Conservation (phyloP, 2,888 invertebrate species). For the Polia nebulosa region DNA sequence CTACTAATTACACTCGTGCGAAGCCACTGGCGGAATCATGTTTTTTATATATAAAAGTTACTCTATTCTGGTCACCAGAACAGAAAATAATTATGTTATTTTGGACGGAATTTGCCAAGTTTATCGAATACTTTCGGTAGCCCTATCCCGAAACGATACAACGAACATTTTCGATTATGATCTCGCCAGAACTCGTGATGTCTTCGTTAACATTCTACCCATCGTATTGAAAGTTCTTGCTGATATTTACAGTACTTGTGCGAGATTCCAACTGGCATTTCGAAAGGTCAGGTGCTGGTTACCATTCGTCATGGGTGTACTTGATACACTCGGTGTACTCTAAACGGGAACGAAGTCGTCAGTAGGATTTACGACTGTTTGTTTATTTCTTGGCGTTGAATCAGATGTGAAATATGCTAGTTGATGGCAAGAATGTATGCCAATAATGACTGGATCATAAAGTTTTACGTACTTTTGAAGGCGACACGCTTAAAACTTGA, state of each 20-base stretch:
- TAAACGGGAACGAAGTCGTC: slow-evolving; percentile 52
- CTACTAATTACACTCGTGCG: no score
- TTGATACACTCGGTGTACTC: slow-evolving; percentile 17
- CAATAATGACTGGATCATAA: slow-evolving; percentile 30
- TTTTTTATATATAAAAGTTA: no score
- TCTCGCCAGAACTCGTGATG: slow-evolving; percentile 54
- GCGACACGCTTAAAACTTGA: slow-evolving; percentile 32
- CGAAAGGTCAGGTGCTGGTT: slow-evolving; percentile 60
- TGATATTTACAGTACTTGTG: slow-evolving; percentile 52
- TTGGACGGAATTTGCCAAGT: no score
- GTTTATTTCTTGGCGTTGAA: slow-evolving; percentile 26
- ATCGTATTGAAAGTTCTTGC: slow-evolving; percentile 52
- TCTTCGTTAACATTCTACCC: slow-evolving; percentile 71
- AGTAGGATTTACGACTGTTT: slow-evolving; percentile 36
- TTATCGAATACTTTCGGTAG: background rate
- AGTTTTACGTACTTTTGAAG: slow-evolving; percentile 24
- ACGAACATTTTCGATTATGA: slow-evolving; percentile 52
- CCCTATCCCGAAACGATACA: slow-evolving; percentile 34
- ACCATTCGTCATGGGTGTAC: slow-evolving; percentile 40
- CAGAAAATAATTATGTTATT: no score
- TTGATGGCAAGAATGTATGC: slow-evolving; percentile 16
- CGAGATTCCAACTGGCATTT: slow-evolving; percentile 64
- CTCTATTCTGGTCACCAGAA: no score
- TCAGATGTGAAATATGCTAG: slow-evolving; percentile 28
- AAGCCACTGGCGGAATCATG: no score